phyloP scores from a whole-genome alignment of 2,797 vertebrate genomes.

The Ceyx erithaca region DNA sequence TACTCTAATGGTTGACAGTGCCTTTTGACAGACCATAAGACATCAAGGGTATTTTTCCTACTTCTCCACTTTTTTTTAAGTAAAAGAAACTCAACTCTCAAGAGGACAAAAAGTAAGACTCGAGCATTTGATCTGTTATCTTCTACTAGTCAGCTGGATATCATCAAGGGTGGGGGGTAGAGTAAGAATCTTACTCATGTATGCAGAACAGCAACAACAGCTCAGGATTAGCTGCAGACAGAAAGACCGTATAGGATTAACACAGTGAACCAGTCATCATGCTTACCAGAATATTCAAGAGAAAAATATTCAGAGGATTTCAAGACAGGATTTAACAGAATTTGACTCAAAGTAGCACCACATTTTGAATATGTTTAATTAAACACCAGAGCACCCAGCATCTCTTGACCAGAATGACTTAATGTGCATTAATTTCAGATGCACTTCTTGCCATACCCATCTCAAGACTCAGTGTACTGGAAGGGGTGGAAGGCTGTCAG shows the following conservation, averaged over 20 bases:
- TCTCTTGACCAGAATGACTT: background rate
- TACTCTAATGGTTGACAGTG: background rate
- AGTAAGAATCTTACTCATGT: conserved; percentile 16
- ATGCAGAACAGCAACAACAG: conserved; percentile 54
- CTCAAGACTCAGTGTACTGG: background rate
- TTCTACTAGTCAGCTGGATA: background rate
- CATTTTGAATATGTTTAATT: conserved; percentile 11
- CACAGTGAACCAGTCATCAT: conserved; percentile 72
- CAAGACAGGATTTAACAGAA: conserved; percentile 43
- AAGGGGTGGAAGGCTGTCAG: background rate
- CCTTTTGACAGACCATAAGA: background rate
- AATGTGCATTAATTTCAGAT: background rate
- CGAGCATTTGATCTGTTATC: background rate
- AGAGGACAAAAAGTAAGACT: background rate
- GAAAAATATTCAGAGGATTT: conserved; percentile 68
- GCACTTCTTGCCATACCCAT: background rate
- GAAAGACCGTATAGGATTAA: conserved; percentile 74
- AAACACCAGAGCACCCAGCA: background rate
- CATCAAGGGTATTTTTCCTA: background rate
- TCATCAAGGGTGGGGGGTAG: background rate
- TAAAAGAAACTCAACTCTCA: background rate
- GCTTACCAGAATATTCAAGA: conserved; percentile 61
- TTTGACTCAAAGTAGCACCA: conserved; percentile 24
- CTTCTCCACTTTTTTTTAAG: background rate
- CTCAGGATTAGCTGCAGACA: conserved; percentile 73